These are phyloP conservation scores for Barbus barbus DNA, from an alignment of 2,113 vertebrate genomes.

Conservation along the genomic window DNA sequence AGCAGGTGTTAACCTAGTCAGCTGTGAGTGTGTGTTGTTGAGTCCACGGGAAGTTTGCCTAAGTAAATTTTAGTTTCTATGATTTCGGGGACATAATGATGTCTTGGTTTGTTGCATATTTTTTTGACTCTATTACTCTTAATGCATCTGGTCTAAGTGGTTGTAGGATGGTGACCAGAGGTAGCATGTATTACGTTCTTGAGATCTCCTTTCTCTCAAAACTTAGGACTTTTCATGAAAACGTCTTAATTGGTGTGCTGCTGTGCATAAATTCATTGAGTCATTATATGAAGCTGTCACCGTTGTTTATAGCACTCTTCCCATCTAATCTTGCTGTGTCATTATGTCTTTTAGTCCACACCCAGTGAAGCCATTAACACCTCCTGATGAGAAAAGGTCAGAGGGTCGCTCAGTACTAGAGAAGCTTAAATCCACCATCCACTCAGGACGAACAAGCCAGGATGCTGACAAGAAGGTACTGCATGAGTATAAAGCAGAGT, in stretches of 20 bases:
- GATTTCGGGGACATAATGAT: neutral
- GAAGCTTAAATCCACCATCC: constrained; percentile 83
- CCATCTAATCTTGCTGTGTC: neutral
- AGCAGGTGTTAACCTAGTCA: constrained; percentile 58
- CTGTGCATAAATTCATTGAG: neutral
- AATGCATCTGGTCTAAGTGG: neutral
- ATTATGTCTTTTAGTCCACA: constrained; percentile 79
- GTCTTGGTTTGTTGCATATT: neutral
- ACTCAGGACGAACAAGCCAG: constrained; percentile 72
- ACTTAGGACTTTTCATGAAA: neutral
- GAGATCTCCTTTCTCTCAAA: neutral
- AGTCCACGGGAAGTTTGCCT: constrained; percentile 4
- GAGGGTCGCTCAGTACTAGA: constrained; percentile 81
- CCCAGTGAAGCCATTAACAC: constrained; percentile 87
- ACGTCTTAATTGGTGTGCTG: constrained; percentile 3
- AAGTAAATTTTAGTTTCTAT: constrained; percentile 1
- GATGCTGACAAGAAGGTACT: constrained; percentile 82
- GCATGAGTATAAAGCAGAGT: neutral
- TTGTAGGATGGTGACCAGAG: neutral
- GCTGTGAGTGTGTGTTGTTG: neutral
- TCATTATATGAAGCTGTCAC: neutral
- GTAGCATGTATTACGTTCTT: neutral
- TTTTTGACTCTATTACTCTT: neutral
- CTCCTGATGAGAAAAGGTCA: constrained; percentile 75
- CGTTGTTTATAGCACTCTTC: constrained; percentile 1